Evolutionary conservation across 37 sponge, comb jelly and placozoan genomes (phyloP).

Genomic region (Lycopodina hypogea): DNA sequence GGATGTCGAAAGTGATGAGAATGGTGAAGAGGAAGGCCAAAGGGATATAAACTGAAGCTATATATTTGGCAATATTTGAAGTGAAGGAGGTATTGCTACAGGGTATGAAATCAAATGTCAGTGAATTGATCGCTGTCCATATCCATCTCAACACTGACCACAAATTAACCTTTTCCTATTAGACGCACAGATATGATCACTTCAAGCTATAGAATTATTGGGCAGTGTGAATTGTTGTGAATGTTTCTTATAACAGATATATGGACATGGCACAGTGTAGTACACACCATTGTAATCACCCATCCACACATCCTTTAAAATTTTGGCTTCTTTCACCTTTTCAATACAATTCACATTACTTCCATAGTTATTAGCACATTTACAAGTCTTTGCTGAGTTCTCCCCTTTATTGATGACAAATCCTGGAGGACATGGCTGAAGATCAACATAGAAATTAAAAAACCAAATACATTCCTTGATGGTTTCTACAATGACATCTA

Average conservation of each 20-base stretch:
- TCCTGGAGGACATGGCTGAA: conserved; percentile 31
- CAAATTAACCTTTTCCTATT: conserved; percentile 41
- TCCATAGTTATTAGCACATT: conserved; percentile 8
- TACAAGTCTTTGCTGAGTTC: background rate
- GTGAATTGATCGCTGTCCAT: conserved; percentile 24
- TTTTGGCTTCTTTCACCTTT: background rate
- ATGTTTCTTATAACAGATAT: conserved; percentile 11
- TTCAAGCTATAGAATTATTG: background rate
- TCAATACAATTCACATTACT: background rate
- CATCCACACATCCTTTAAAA: conserved; percentile 28
- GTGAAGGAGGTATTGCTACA: conserved; percentile 5
- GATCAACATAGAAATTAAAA: conserved; percentile 2
- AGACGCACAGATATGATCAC: conserved; percentile 9
- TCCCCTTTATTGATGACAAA: background rate
- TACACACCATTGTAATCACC: background rate
- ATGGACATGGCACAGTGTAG: conserved; percentile 4
- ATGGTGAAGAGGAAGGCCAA: conserved; percentile 23
- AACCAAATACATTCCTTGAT: conserved; percentile 15
- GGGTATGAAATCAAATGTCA: conserved; percentile 10
- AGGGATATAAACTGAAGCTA: conserved; percentile 28
- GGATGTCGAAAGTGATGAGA: conserved; percentile 56
- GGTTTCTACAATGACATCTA: background rate
- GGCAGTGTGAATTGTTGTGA: background rate
- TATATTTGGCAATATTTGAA: conserved; percentile 18
- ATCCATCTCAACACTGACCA: conserved; percentile 34